Conservation (phyloP, 2,888 invertebrate genomes). For the Nemapogon koenigi region DNA sequence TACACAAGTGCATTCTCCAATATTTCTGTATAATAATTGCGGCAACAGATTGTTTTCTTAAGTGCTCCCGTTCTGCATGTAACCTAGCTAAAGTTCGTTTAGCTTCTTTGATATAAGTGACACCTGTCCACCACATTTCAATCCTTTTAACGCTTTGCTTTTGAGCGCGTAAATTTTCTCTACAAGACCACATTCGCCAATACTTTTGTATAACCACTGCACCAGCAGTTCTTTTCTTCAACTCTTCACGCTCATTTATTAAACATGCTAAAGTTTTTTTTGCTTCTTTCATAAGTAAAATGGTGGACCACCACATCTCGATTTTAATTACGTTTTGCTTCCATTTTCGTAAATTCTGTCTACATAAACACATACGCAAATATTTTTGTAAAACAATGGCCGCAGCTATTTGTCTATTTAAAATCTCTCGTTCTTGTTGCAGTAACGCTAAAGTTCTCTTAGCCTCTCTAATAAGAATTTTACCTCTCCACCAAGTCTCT, state of each 20-base stretch:
- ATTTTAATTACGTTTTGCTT: neutral
- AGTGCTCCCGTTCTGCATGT: neutral
- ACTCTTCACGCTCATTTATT: neutral
- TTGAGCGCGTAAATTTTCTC: too few relatives aligned
- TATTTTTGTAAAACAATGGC: neutral
- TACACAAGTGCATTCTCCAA: conserved; percentile 43
- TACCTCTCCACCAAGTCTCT: neutral
- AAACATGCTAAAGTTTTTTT: neutral
- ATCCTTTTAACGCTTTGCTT: neutral
- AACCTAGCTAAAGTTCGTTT: neutral
- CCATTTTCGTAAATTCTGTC: neutral
- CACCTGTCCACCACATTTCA: neutral
- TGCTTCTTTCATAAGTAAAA: neutral
- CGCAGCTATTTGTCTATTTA: too few relatives aligned
- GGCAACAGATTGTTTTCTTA: conserved; percentile 17
- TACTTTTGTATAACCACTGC: too few relatives aligned
- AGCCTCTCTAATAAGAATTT: neutral
- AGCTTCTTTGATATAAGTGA: neutral
- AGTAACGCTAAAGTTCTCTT: conserved; percentile 1
- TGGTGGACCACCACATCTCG: neutral
- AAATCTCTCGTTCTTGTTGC: neutral
- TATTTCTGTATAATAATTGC: conserved; percentile 48
- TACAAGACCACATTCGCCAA: too few relatives aligned
- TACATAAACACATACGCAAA: neutral
- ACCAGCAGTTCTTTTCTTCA: too few relatives aligned